A percentile compares a stretch with the other conserved stretches of the same genome.
Evolutionary conservation across 2,113 vertebrate species (phyloP).

Genomic region (Conger conger): DNA sequence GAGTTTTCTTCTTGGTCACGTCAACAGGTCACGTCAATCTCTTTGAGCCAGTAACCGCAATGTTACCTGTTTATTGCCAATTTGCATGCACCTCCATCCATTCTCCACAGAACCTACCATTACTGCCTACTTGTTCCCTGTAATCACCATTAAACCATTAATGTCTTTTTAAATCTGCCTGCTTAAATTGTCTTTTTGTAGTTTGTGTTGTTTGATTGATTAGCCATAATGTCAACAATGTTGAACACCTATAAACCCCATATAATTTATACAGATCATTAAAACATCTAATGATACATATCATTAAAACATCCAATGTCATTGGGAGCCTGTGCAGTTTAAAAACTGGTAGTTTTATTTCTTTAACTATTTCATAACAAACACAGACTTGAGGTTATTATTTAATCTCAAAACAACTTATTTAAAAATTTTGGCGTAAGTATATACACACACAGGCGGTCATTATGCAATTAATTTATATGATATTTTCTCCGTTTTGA

Average conservation of each 20-base stretch:
- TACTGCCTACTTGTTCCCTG: background rate
- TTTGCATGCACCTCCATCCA: background rate
- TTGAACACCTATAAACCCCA: too few species aligned
- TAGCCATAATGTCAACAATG: too few species aligned
- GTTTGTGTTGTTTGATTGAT: too few species aligned
- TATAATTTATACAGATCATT: too few species aligned
- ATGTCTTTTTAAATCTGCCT: too few species aligned
- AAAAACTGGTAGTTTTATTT: background rate
- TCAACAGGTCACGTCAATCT: background rate
- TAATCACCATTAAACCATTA: background rate
- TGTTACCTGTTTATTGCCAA: background rate
- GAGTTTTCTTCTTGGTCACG: background rate
- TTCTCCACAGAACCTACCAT: too few species aligned
- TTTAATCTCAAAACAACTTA: too few species aligned
- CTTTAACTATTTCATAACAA: background rate
- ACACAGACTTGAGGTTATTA: background rate
- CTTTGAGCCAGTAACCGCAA: background rate
- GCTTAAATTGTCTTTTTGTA: too few species aligned
- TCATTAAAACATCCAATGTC: too few species aligned
- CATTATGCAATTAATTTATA: background rate
- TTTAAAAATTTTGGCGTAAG: background rate
- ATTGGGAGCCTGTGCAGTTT: too few species aligned
- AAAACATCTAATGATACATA: too few species aligned
- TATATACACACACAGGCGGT: background rate
- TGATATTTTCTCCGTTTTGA: too few species aligned